Conservation (phyloP, 2,888 invertebrate species). For the Stenurella melanura region DNA sequence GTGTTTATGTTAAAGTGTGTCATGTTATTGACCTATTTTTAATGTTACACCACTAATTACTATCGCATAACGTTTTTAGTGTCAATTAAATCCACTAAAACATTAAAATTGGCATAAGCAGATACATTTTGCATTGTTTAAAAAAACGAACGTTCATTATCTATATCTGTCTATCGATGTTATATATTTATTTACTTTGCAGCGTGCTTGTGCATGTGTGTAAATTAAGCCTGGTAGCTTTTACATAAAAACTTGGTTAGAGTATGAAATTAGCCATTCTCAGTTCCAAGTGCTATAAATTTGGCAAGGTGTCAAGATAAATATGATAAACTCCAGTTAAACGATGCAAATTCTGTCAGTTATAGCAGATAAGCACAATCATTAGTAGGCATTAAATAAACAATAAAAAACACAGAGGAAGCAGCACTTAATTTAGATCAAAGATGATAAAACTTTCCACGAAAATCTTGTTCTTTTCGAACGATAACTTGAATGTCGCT, state of each 20-base stretch:
- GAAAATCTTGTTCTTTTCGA: neutral
- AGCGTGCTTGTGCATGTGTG: neutral
- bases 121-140: too few species aligned
- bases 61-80: too few species aligned
- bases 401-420: slow-evolving; percentile 4
- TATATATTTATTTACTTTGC: neutral
- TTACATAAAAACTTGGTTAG: neutral
- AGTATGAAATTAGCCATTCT: neutral
- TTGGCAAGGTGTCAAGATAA: slow-evolving; percentile 31
- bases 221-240: neutral
- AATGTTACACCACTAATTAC: too few species aligned
- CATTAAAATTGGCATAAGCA: too few species aligned
- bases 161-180: neutral
- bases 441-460: slow-evolving; percentile 12
- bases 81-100: too few species aligned
- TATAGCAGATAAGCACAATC: slow-evolving; percentile 15
- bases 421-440: slow-evolving; percentile 15
- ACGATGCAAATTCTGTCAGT: slow-evolving; percentile 22
- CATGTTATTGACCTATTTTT: too few species aligned
- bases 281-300: slow-evolving; percentile 18
- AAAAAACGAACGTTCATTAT: too few species aligned
- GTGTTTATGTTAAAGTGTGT: too few species aligned
- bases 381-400: slow-evolving; percentile 18
- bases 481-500: slow-evolving; percentile 4
- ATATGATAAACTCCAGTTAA: slow-evolving; percentile 23